Evolutionary conservation across 1,140 invertebrate species (phyloP).

Genomic region (Psix sp.): DNA sequence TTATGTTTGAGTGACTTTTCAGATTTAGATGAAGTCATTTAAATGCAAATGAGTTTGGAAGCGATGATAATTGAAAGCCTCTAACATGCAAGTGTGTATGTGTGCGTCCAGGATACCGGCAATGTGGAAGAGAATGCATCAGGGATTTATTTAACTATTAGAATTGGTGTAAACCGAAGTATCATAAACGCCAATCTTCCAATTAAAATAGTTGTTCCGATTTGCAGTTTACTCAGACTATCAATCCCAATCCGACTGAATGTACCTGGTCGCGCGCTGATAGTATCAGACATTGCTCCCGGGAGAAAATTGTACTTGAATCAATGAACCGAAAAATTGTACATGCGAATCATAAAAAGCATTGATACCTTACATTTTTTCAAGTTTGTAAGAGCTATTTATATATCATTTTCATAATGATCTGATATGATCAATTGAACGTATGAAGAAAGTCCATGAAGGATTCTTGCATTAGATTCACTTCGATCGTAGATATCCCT

Average conservation of each 20-base stretch:
- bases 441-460: no score
- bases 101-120: slow-evolving; percentile 8
- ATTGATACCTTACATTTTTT: no score
- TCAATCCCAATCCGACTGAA: slow-evolving; percentile 44
- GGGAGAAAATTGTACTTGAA: slow-evolving; percentile 43
- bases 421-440: no score
- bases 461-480: no score
- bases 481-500: no score
- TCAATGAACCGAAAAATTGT: slow-evolving; percentile 48
- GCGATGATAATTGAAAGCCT: slow-evolving; percentile 25
- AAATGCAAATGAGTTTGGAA: slow-evolving; percentile 39
- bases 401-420: no score
- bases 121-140: slow-evolving; percentile 23
- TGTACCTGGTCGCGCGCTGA: slow-evolving; percentile 23
- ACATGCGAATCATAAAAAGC: no score
- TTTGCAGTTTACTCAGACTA: slow-evolving; percentile 39
- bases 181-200: slow-evolving; percentile 59
- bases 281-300: slow-evolving; percentile 38
- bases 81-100: no score
- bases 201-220: slow-evolving; percentile 56
- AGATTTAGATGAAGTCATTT: slow-evolving; percentile 25
- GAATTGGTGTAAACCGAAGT: slow-evolving; percentile 44
- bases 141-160: slow-evolving; percentile 33
- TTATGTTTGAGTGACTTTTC: no score
- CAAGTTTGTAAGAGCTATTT: no score